phyloP scores from a whole-genome alignment of 2,888 invertebrate species.

The Conomelus anceps region DNA sequence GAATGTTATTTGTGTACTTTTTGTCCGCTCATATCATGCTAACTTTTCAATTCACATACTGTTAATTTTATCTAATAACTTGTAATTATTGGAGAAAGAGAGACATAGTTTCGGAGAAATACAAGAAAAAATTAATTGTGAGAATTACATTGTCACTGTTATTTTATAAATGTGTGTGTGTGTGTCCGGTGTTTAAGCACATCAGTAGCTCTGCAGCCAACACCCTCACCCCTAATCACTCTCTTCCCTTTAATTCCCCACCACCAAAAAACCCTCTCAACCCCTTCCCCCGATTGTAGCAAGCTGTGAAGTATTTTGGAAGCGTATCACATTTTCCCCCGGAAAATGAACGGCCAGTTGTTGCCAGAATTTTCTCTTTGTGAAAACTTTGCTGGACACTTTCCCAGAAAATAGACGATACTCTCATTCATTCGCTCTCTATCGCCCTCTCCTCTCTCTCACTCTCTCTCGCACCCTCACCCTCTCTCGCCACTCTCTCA shows the following conservation, averaged over 20 bases:
- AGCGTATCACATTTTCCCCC: not conserved
- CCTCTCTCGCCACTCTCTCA: not conserved
- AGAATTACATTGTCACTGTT: not conserved
- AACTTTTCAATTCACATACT: too few species aligned
- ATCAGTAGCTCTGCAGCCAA: not conserved
- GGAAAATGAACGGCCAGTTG: not conserved
- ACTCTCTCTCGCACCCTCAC: not conserved
- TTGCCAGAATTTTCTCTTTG: not conserved
- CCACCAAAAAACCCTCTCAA: not conserved
- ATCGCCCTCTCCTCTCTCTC: not conserved
- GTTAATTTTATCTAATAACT: too few species aligned
- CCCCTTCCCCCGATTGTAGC: not conserved
- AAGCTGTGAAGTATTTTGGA: not conserved
- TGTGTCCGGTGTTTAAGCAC: not conserved
- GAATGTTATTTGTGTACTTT: too few species aligned
- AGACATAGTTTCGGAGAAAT: too few species aligned
- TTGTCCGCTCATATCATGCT: too few species aligned
- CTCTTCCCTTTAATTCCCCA: not conserved
- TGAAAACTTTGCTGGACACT: not conserved
- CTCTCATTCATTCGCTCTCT: not conserved
- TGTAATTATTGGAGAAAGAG: too few species aligned
- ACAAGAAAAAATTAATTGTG: not conserved
- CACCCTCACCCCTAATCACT: not conserved
- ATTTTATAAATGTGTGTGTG: not conserved
- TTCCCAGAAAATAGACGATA: not conserved